Percentiles rank a stretch among this genome's conserved stretches.
These are phyloP conservation scores for Drosophila mulleri DNA, from an alignment of 2,888 invertebrate genomes.

Conservation along the genomic window DNA sequence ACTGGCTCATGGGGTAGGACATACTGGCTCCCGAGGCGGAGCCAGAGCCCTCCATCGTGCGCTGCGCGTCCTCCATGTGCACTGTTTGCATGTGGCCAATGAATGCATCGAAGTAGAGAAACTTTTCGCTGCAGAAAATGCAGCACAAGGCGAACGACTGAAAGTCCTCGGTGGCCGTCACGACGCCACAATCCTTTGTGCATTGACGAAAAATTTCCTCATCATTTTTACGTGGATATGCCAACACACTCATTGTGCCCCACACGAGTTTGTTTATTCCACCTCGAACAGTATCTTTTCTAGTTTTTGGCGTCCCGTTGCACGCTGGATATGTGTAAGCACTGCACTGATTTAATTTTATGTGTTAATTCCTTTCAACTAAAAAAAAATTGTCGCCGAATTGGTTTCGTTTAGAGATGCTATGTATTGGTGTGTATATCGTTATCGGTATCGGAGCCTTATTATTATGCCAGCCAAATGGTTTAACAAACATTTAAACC, in stretches of 20 bases:
- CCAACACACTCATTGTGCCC: constrained; percentile 78
- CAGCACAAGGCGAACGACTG: constrained; percentile 81
- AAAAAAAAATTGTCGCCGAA: constrained; percentile 66
- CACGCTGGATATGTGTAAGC: constrained; percentile 32
- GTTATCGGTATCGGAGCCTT: constrained; percentile 48
- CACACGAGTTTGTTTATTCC: constrained; percentile 36
- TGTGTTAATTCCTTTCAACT: constrained; percentile 40
- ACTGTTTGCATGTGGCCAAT: constrained; percentile 81
- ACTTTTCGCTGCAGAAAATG: constrained; percentile 78
- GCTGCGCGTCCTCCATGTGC: constrained; percentile 60
- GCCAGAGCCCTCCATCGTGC: constrained; percentile 10
- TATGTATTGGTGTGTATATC: constrained; percentile 47
- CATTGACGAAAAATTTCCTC: constrained; percentile 81
- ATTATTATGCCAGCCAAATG: constrained; percentile 24
- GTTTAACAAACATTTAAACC: constrained; percentile 32
- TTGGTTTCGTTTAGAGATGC: constrained; percentile 68
- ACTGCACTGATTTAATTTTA: constrained; percentile 49
- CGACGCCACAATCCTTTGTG: constrained; percentile 82
- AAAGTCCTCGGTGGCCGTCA: constrained; percentile 81
- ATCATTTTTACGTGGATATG: constrained; percentile 81
- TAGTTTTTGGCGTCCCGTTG: constrained; percentile 33
- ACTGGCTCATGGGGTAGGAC: constrained; percentile 26
- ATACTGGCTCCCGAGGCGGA: constrained; percentile 17
- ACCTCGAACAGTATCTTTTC: constrained; percentile 26
- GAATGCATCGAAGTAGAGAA: constrained; percentile 82